phyloP scores from a whole-genome alignment of 2,888 invertebrate genomes.

The Platynereis dumerilii region DNA sequence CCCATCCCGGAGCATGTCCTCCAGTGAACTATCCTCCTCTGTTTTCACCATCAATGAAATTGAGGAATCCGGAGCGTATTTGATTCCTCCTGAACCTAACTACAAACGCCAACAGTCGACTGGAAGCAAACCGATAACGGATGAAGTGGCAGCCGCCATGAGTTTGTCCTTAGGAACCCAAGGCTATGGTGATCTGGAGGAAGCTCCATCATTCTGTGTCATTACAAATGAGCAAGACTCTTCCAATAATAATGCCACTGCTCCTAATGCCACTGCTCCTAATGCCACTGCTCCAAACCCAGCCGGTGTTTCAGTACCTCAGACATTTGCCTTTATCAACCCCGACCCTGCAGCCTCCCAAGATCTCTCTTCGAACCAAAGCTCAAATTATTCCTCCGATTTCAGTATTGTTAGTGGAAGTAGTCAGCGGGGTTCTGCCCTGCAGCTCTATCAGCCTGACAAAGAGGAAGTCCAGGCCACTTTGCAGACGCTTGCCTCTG shows the following conservation, averaged over 20 bases:
- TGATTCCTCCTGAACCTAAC: not conserved
- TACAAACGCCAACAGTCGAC: not conserved
- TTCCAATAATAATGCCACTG: not conserved
- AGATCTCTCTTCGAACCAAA: not conserved
- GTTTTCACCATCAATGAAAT: slow-evolving; percentile 4
- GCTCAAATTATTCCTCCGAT: not conserved
- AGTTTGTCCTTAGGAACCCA: slow-evolving; percentile 9
- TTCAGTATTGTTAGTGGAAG: not conserved
- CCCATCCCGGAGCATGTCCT: not conserved
- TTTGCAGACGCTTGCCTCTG: not conserved
- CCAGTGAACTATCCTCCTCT: too few species aligned
- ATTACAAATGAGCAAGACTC: not conserved
- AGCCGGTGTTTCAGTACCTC: slow-evolving; percentile 1
- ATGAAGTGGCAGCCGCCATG: slow-evolving; percentile 6
- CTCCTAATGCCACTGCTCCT: too few species aligned
- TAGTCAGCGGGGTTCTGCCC: not conserved
- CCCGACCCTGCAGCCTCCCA: not conserved
- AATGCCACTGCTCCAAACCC: not conserved
- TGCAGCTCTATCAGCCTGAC: not conserved
- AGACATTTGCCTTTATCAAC: too few species aligned
- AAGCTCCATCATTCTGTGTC: not conserved
- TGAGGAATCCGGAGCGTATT: not conserved
- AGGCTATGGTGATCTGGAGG: not conserved
- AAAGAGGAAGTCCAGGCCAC: slow-evolving; percentile 1
- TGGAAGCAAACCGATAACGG: not conserved